phyloP scores from a whole-genome alignment of 2,888 invertebrate species.

The Xestia c-nigrum region DNA sequence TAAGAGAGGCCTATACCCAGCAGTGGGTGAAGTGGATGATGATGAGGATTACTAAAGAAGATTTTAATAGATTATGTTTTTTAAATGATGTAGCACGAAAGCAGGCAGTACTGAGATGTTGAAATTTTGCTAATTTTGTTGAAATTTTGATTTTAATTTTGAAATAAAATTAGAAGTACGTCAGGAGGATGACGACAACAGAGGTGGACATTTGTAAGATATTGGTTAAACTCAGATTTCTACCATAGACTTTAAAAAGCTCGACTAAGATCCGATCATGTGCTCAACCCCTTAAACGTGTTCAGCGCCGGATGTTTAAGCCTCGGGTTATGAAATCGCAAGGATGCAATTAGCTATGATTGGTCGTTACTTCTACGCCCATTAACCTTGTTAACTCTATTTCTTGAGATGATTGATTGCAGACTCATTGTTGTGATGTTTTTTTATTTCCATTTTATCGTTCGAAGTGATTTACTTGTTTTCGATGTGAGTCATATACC shows the following conservation, averaged over 20 bases:
- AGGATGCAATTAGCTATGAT: conserved; percentile 63
- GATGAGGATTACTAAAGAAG: not conserved
- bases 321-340: conserved; percentile 52
- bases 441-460: conserved; percentile 46
- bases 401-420: conserved; percentile 57
- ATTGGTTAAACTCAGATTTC: conserved; percentile 4
- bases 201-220: not conserved
- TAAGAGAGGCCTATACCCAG: too few relatives aligned
- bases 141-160: not conserved
- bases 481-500: conserved; percentile 28
- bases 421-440: conserved; percentile 47
- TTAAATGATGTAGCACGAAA: not conserved
- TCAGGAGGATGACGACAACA: too few relatives aligned
- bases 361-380: conserved; percentile 54
- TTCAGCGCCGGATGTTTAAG: conserved; percentile 47
- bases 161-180: not conserved
- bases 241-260: not conserved
- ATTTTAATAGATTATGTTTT: not conserved
- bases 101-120: not conserved
- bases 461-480: conserved; percentile 50
- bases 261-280: conserved; percentile 15
- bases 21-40: too few relatives aligned
- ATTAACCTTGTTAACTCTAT: conserved; percentile 65
- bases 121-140: too few relatives aligned
- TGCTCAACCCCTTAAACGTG: conserved; percentile 41